A percentile compares a stretch with the other conserved stretches of the same genome.
Evolutionary conservation across 2,888 invertebrate genomes (phyloP).

Genomic region (Epinotia demarniana): DNA sequence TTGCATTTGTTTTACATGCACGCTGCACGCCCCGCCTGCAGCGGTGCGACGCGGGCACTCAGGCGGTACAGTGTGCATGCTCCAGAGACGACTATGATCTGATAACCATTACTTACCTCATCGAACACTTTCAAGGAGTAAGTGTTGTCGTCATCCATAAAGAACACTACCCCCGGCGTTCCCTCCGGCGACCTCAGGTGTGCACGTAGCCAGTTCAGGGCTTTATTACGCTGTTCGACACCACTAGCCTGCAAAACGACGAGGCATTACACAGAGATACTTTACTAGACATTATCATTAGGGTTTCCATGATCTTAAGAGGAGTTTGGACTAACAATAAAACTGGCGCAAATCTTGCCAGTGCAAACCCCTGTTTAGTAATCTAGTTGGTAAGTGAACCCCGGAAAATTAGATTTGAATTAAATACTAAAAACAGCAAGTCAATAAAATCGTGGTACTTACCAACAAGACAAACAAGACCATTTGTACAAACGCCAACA

Average conservation of each 20-base stretch:
- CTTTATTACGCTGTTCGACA: slow-evolving; percentile 95
- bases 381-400: too few species aligned
- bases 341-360: too few species aligned
- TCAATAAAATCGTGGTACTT: too few species aligned
- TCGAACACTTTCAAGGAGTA: slow-evolving; percentile 95
- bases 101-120: slow-evolving; percentile 85
- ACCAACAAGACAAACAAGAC: too few species aligned
- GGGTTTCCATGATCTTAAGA: too few species aligned
- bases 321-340: too few species aligned
- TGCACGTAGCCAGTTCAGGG: slow-evolving; percentile 91
- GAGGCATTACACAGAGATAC: slow-evolving; percentile 14
- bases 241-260: slow-evolving; percentile 88
- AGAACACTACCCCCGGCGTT: slow-evolving; percentile 92
- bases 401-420: too few species aligned
- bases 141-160: slow-evolving; percentile 99
- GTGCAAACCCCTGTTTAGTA: too few species aligned
- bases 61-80: neutral
- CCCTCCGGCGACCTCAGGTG: slow-evolving; percentile 82
- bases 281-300: neutral
- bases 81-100: neutral
- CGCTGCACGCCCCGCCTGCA: neutral
- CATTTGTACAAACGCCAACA: too few species aligned
- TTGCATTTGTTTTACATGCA: too few species aligned
- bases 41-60: neutral
- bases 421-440: too few species aligned